phyloP scores from a whole-genome alignment of 2,797 vertebrate species.

The Acanthurus leucopareius region DNA sequence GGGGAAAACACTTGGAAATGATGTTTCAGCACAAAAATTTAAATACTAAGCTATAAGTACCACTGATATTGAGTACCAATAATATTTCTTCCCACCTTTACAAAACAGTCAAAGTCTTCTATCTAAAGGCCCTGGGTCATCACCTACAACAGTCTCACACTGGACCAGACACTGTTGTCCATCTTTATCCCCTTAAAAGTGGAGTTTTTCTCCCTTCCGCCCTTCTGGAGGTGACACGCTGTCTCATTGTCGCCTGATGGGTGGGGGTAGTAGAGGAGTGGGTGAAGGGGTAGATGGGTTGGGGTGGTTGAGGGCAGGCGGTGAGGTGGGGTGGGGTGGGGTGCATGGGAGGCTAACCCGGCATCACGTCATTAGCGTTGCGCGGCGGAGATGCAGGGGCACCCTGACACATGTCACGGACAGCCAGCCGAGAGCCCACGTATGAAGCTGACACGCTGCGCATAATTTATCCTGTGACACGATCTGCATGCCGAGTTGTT shows the following conservation, averaged over 20 bases:
- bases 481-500: slow-evolving; percentile 88
- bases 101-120: not conserved
- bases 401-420: slow-evolving; percentile 88
- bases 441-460: slow-evolving; percentile 86
- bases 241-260: slow-evolving; percentile 72
- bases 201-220: slow-evolving; percentile 39
- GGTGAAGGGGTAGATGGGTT: slow-evolving; percentile 60
- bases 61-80: not conserved
- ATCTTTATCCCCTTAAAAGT: slow-evolving; percentile 67
- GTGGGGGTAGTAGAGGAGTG: slow-evolving; percentile 57
- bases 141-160: slow-evolving; percentile 25
- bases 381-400: slow-evolving; percentile 78
- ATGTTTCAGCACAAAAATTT: not conserved
- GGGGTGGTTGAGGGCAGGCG: slow-evolving; percentile 71
- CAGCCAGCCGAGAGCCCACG: slow-evolving; percentile 84
- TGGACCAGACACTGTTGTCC: slow-evolving; percentile 72
- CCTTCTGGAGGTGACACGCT: slow-evolving; percentile 80
- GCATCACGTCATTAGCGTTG: slow-evolving; percentile 85
- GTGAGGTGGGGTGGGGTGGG: slow-evolving; percentile 54
- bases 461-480: slow-evolving; percentile 89
- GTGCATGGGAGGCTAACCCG: slow-evolving; percentile 74
- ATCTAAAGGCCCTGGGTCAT: slow-evolving; percentile 26
- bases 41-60: too few relatives aligned
- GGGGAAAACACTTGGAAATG: not conserved
- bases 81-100: slow-evolving; percentile 6